Evolutionary conservation across 2,797 vertebrate species (phyloP), one percentile per base, ranked within the genome.

Genomic region (Benthosema pterotum): DNA sequence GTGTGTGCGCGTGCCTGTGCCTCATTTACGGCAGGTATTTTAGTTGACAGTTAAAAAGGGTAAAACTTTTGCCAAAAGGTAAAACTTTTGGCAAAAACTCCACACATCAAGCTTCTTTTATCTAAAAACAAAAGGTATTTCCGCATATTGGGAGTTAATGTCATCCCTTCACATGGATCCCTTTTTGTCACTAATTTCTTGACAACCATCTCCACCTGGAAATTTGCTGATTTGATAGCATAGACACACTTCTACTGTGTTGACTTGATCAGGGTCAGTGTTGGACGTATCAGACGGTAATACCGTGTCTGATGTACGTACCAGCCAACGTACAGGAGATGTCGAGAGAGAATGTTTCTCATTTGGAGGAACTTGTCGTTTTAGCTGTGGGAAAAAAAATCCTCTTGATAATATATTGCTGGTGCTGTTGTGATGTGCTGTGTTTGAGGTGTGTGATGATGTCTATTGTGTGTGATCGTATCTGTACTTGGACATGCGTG

Each of bases 351-450:
- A 8, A 38, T 38, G 32, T 38, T 38, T 8, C 32, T 38, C 32
- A 38, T 9, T 38, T 38, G 11, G 32, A 11, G 32, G 9, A 38
- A 38, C 32, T 38, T 1, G 11, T 38, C 8, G 3, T 38, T 38
- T 38, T 9, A 38, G 32, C 11, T 38, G 32, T 38, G 58, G 64
- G 19, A 6, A 4, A 16, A 65, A 69, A 16, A 65, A 69, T 72
- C 63, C 69, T 79, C 74, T 78, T 63, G 79, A 77, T 80, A 69
- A 86, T 85, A 68, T 86, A 60, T 84, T 81, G 68, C 80, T 69
- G 67, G 74, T 84, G 69, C 69, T 62, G 78, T 89, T 76, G 84
- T 88, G 72, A 77, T 32, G 89, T 92, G 80, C 72, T 58, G 83
- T 91, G 70, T 89, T 85, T 89, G 79, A 83, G 82, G 78, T 88